Base-by-base conservation (phyloP, 1,140 invertebrate genomes). In the Saccostrea cuccullata region DNA sequence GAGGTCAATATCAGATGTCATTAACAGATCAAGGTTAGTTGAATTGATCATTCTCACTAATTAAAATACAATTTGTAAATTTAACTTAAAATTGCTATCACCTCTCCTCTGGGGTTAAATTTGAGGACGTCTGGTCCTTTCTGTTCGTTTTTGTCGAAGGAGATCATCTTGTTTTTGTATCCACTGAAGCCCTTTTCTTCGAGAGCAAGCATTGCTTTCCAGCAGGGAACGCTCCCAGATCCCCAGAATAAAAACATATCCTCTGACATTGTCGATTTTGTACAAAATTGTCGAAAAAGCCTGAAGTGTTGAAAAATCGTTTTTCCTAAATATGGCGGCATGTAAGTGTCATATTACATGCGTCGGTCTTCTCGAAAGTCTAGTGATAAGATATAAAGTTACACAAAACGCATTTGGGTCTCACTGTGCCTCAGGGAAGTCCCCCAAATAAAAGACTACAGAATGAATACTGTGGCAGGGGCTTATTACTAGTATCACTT, bases 81-180 rank as follows among this genome's bases (percentile, higher is more conserved):
- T n/a, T 20, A 20, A 64, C 58, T 20, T 64, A 6, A 47, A 47
- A 47, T 8, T 47, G 9, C 9, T 2, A 47, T 47, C 47, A 85
- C 91, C 90, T 92, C 89, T 36, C 91, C 91, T n/a, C 91, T 87
- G 9, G 91, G 91, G 82, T 92, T 92, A 2, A 91, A 85, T 30
- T 88, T 90, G 40, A 90, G 26, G n/a, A 92, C 56, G 56, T 92
- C 91, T 40, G 89, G 87, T 13, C 77, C 60, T 55, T 92, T 92
- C 17, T 91, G 90, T 36, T 92, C 91, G 47, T 91, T 88, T 17
- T 91, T 89, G 56, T 86, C 83, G 55, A 92, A 91, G 8, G 86
- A 85, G 11, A 91, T 36, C 73, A 91, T 36, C 47, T 91, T 91
- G 55, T 82, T 85, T 6, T 87, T 77, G 84, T 91, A 89, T 36